phyloP scores from a whole-genome alignment of 2,113 vertebrate species.

The Phoxinus phoxinus region DNA sequence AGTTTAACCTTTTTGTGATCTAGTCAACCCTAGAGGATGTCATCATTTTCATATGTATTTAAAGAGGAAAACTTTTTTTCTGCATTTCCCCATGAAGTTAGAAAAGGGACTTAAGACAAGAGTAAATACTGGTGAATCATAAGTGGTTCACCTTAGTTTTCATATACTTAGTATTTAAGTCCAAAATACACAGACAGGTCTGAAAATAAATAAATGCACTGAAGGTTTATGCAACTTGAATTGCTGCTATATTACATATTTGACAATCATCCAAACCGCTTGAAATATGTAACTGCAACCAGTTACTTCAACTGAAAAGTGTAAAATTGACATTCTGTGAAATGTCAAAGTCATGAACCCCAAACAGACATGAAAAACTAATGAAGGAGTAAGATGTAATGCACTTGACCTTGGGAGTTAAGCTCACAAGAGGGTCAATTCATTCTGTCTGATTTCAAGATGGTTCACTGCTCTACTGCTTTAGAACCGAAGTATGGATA shows the following conservation, averaged over 20 bases:
- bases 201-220: conserved; percentile 5
- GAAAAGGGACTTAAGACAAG: conserved; percentile 28
- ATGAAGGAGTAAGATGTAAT: conserved; percentile 6
- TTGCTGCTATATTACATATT: conserved; percentile 21
- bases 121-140: conserved; percentile 48
- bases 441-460: conserved; percentile 12
- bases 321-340: conserved; percentile 1
- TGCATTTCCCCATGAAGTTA: neutral
- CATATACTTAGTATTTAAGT: conserved; percentile 38
- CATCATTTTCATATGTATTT: neutral
- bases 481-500: neutral
- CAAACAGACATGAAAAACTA: conserved; percentile 2
- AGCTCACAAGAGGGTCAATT: conserved; percentile 1
- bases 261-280: neutral
- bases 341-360: conserved; percentile 14
- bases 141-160: conserved; percentile 47
- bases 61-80: neutral
- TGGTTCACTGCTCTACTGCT: neutral
- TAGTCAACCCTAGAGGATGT: neutral
- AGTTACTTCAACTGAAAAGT: conserved; percentile 3
- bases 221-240: conserved; percentile 29
- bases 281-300: neutral
- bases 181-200: conserved; percentile 44
- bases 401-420: conserved; percentile 20
- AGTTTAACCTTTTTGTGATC: neutral